Conservation (phyloP, 2,888 invertebrate species). For the Chironomus riparius region DNA sequence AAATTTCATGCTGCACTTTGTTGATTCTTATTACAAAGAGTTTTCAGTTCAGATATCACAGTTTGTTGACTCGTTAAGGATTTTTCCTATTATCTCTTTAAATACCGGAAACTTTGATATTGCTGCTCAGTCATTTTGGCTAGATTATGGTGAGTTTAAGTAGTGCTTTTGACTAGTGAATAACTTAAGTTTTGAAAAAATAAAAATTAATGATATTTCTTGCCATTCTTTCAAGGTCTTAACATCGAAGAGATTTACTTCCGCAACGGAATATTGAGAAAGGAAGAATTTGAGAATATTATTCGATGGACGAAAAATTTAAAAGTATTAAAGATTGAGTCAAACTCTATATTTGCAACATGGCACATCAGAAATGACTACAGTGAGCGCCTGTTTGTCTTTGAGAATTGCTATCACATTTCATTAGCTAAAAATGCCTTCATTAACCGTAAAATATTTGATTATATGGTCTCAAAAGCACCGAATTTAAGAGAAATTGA, state of each 20-base stretch:
- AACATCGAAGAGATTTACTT: conserved; percentile 24
- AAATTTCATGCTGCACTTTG: conserved; percentile 19
- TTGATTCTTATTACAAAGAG: conserved; percentile 19
- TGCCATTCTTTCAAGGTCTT: neutral
- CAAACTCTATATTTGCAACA: conserved; percentile 15
- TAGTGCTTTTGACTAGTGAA: too few relatives aligned
- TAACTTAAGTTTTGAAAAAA: too few relatives aligned
- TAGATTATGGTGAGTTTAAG: conserved; percentile 15
- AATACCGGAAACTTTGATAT: conserved; percentile 21
- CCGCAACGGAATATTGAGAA: conserved; percentile 24
- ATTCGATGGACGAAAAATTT: conserved; percentile 20
- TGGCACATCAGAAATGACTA: conserved; percentile 9
- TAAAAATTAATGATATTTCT: too few relatives aligned
- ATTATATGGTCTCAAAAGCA: conserved; percentile 9
- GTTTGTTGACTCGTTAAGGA: neutral
- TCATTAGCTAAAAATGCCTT: conserved; percentile 7
- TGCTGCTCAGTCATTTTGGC: conserved; percentile 10
- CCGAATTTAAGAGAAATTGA: conserved; percentile 16
- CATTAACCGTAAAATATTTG: conserved; percentile 19
- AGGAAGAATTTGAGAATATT: conserved; percentile 17
- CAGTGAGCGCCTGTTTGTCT: neutral
- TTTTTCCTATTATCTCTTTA: neutral
- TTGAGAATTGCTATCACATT: conserved; percentile 18
- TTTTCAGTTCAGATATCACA: conserved; percentile 13
- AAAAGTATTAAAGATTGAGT: conserved; percentile 19